Conservation (phyloP, 2,888 invertebrate genomes). For the Hesperia comma region DNA sequence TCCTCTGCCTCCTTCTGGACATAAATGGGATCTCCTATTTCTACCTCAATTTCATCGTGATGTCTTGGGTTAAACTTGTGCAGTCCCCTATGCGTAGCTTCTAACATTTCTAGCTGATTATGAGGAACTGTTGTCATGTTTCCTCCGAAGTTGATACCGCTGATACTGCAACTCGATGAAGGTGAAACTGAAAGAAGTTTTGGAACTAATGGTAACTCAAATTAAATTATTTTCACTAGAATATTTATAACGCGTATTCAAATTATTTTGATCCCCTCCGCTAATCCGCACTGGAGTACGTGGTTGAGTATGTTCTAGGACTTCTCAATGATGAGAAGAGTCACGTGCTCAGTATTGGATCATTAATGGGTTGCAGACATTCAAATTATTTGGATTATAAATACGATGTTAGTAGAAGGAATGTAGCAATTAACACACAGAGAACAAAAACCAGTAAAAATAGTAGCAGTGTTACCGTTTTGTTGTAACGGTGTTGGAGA, state of each 20-base stretch:
- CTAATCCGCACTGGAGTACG: too few relatives aligned
- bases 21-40: slow-evolving; percentile 98
- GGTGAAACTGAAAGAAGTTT: slow-evolving; percentile 79
- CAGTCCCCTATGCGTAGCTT: slow-evolving; percentile 97
- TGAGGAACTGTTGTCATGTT: slow-evolving; percentile 89
- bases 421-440: not conserved
- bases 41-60: slow-evolving; percentile 97
- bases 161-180: slow-evolving; percentile 83
- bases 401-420: too few relatives aligned
- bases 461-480: slow-evolving; percentile 59
- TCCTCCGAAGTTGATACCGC: slow-evolving; percentile 83
- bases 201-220: not conserved
- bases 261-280: too few relatives aligned
- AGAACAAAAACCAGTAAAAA: not conserved
- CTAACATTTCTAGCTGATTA: slow-evolving; percentile 92
- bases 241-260: too few relatives aligned
- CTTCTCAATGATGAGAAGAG: too few relatives aligned
- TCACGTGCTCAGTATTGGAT: too few relatives aligned
- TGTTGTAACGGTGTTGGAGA: slow-evolving; percentile 88
- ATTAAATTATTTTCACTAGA: not conserved
- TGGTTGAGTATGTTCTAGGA: too few relatives aligned
- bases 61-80: slow-evolving; percentile 98
- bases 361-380: too few relatives aligned
- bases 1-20: slow-evolving; percentile 98
- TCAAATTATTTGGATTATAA: too few relatives aligned